Conservation (phyloP, 1,140 invertebrate species). For the Hesperophylax magnus region DNA sequence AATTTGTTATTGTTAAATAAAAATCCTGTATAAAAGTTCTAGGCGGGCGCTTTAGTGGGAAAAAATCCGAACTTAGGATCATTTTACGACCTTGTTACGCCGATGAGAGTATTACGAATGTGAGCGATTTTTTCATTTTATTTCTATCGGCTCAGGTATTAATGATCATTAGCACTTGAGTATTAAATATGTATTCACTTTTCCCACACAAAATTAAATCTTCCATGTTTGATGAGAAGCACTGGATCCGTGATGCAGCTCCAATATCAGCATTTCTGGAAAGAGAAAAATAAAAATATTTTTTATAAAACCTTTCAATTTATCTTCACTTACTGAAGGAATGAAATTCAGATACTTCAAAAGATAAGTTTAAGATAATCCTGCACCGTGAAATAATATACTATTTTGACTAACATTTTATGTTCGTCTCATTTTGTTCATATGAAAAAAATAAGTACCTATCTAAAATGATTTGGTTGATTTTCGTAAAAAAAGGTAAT, state of each 20-base stretch:
- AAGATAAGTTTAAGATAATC: too few relatives aligned
- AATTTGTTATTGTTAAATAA: conserved; percentile 3
- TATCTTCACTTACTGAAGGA: too few relatives aligned
- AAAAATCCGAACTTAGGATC: conserved; percentile 40
- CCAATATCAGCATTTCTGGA: not conserved
- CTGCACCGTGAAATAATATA: too few relatives aligned
- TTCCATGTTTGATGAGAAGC: conserved; percentile 5
- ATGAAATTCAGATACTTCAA: too few relatives aligned
- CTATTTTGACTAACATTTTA: too few relatives aligned
- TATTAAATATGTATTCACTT: not conserved
- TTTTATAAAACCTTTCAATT: too few relatives aligned
- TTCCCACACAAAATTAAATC: not conserved
- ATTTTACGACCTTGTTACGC: conserved; percentile 28
- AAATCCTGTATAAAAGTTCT: conserved; percentile 35
- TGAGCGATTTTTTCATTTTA: not conserved
- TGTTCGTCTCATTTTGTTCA: too few relatives aligned
- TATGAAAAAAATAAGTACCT: too few relatives aligned
- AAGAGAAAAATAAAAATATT: not conserved
- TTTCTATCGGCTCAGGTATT: not conserved
- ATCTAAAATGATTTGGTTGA: too few relatives aligned
- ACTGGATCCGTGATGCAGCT: not conserved
- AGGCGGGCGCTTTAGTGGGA: conserved; percentile 42
- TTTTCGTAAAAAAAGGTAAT: too few relatives aligned
- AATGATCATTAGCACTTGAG: not conserved
- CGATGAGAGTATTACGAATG: not conserved